Evolutionary conservation across 1,140 invertebrate species (phyloP).

Genomic region (Drosophila ogumai): DNA sequence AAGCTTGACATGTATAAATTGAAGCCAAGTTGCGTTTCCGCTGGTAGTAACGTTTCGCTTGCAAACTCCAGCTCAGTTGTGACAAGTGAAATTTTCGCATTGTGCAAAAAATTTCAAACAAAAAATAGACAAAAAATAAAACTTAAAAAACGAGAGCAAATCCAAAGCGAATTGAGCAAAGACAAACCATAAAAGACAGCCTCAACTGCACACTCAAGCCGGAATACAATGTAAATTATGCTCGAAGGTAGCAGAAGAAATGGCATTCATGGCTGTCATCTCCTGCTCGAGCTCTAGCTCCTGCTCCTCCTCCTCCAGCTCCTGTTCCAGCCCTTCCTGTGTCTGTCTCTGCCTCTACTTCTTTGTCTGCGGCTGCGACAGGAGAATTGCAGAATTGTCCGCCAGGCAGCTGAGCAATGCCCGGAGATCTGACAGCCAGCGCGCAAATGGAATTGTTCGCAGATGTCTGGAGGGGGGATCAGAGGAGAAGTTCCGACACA

Average conservation of each 20-base stretch:
- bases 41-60: constrained; percentile 6
- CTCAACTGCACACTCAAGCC: constrained; percentile 46
- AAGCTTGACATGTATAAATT: constrained; percentile 66
- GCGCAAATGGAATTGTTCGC: constrained; percentile 72
- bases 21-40: constrained; percentile 27
- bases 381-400: constrained; percentile 60
- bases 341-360: constrained; percentile 20
- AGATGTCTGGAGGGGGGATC: constrained; percentile 10
- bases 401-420: constrained; percentile 61
- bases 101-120: constrained; percentile 1
- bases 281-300: not conserved
- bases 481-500: not conserved
- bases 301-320: not conserved
- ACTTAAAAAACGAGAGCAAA: constrained; percentile 3
- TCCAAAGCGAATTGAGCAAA: constrained; percentile 19
- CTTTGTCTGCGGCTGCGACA: constrained; percentile 30
- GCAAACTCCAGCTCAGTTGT: constrained; percentile 11
- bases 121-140: constrained; percentile 3
- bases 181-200: constrained; percentile 51
- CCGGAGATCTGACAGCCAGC: constrained; percentile 58
- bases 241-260: constrained; percentile 62
- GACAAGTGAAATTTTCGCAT: constrained; percentile 29
- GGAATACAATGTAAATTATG: constrained; percentile 74
- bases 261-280: constrained; percentile 71
- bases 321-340: constrained; percentile 26